Evolutionary conservation across 2,888 invertebrate genomes (phyloP).

Genomic region (Agrochola litura): DNA sequence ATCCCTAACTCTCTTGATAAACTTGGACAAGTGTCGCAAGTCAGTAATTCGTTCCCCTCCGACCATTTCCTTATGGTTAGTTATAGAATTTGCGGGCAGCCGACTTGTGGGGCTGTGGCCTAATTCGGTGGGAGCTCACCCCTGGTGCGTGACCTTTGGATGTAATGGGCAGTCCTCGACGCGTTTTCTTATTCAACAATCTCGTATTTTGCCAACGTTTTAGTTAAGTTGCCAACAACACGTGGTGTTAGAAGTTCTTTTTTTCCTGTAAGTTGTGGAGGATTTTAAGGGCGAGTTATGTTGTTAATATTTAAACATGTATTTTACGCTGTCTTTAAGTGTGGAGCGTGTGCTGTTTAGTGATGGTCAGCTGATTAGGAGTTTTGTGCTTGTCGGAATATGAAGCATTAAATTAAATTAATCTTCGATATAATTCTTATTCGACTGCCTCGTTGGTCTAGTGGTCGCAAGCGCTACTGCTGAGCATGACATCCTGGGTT

Average conservation of each 20-base stretch:
- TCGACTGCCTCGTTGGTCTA: too few species aligned
- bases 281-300: conserved; percentile 7
- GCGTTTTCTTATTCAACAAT: conserved; percentile 68
- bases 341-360: neutral
- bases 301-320: conserved; percentile 35
- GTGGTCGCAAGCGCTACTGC: too few species aligned
- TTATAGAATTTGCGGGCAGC: conserved; percentile 71
- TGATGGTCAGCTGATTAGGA: neutral
- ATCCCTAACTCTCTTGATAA: conserved; percentile 72
- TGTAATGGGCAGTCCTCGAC: conserved; percentile 65
- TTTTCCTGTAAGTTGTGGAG: conserved; percentile 14
- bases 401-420: too few species aligned
- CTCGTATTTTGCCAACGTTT: conserved; percentile 67
- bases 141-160: conserved; percentile 69
- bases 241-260: conserved; percentile 45
- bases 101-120: conserved; percentile 66
- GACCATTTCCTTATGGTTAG: conserved; percentile 67
- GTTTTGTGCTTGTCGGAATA: too few species aligned
- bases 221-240: conserved; percentile 62
- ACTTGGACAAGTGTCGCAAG: conserved; percentile 70
- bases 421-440: too few species aligned
- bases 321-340: neutral
- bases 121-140: conserved; percentile 64
- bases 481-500: too few species aligned
- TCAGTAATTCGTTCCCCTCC: conserved; percentile 61